Conservation (phyloP, 2,888 invertebrate species). For the Perdita meconis region DNA sequence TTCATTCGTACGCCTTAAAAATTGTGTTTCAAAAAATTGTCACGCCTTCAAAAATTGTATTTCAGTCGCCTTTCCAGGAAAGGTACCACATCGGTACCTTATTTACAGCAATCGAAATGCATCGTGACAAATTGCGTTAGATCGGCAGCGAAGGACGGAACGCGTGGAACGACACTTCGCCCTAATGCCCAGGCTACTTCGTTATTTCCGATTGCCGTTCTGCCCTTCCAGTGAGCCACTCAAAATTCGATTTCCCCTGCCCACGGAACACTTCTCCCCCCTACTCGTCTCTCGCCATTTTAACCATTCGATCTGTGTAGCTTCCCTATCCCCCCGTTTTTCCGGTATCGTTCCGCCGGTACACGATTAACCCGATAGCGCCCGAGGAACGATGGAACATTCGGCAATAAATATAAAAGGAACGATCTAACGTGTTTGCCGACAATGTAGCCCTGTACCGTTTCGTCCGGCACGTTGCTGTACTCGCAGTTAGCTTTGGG, state of each 20-base stretch:
- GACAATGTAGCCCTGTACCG: conserved; percentile 47
- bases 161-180: conserved; percentile 42
- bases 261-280: too few species aligned
- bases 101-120: conserved; percentile 34
- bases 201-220: conserved; percentile 62
- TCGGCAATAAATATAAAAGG: conserved; percentile 42
- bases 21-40: conserved; percentile 16
- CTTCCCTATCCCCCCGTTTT: conserved; percentile 41
- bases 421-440: conserved; percentile 27
- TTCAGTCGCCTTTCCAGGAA: too few species aligned
- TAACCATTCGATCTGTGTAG: conserved; percentile 35
- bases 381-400: conserved; percentile 21
- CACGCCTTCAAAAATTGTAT: not conserved
- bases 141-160: conserved; percentile 38
- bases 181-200: conserved; percentile 56
- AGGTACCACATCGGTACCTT: conserved; percentile 2
- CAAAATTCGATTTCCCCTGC: conserved; percentile 65
- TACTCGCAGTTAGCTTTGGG: not conserved
- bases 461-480: conserved; percentile 20
- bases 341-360: conserved; percentile 35
- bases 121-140: conserved; percentile 55
- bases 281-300: conserved; percentile 51
- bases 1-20: too few species aligned
- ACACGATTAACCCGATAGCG: conserved; percentile 43
- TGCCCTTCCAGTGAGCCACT: conserved; percentile 50